Evolutionary conservation across 2,113 vertebrate genomes (phyloP).

Genomic region (Caracal caracal): DNA sequence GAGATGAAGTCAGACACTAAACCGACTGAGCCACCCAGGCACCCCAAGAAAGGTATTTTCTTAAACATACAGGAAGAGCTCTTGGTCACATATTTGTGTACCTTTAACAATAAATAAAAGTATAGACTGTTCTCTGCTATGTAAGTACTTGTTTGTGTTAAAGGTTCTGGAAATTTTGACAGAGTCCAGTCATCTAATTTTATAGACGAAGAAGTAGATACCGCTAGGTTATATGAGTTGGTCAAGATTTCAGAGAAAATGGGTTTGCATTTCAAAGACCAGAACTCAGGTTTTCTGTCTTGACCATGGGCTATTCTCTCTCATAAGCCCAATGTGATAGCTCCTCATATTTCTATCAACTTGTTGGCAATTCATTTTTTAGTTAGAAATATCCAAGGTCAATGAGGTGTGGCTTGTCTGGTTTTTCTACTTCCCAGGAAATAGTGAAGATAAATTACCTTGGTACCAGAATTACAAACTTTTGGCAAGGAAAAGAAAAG

Average conservation of each 20-base stretch:
- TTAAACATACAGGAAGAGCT: not conserved
- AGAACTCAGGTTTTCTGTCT: not conserved
- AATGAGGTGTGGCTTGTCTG: not conserved
- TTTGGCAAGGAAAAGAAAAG: conserved; percentile 7
- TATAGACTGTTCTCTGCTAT: not conserved
- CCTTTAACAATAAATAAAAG: not conserved
- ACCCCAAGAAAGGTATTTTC: not conserved
- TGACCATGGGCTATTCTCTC: not conserved
- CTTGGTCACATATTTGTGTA: not conserved
- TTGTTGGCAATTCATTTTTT: not conserved
- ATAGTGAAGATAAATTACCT: not conserved
- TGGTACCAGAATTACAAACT: not conserved
- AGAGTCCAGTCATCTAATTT: not conserved
- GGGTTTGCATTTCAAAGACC: not conserved
- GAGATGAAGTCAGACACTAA: too few relatives aligned
- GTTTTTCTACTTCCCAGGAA: not conserved
- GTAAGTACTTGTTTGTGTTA: not conserved
- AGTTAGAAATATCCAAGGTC: not conserved
- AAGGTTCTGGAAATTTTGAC: not conserved
- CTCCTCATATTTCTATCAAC: not conserved
- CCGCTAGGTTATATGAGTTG: not conserved
- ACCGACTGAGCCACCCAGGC: too few relatives aligned
- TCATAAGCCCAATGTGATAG: not conserved
- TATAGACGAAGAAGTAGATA: not conserved
- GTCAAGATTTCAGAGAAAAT: not conserved